A percentile compares a stretch with the other conserved stretches of the same genome.
These are phyloP conservation scores for Acanthococcus lagerstroemiae DNA, from an alignment of 2,888 invertebrate genomes.

Conservation along the genomic window DNA sequence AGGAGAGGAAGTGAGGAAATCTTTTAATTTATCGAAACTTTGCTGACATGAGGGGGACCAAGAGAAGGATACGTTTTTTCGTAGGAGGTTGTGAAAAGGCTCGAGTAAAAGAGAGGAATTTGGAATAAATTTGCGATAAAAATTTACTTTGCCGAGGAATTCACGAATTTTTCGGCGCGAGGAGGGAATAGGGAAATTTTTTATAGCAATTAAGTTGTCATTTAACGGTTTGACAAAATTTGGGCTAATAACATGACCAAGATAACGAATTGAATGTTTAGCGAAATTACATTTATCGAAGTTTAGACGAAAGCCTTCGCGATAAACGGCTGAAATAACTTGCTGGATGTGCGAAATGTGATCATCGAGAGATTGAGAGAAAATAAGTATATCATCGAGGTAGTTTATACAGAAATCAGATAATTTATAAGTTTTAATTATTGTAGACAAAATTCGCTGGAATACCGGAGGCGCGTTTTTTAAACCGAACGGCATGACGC, in stretches of 20 bases:
- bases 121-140: constrained; percentile 25
- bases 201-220: constrained; percentile 19
- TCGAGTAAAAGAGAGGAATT: constrained; percentile 3
- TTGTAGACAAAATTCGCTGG: no score
- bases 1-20: constrained; percentile 30
- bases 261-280: background rate
- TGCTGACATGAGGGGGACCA: constrained; percentile 34
- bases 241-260: constrained; percentile 16
- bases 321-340: constrained; percentile 34
- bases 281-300: constrained; percentile 19
- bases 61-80: constrained; percentile 32
- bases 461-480: constrained; percentile 16
- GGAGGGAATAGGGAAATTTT: constrained; percentile 13
- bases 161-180: constrained; percentile 15
- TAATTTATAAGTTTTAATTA: no score
- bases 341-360: constrained; percentile 33
- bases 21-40: constrained; percentile 24
- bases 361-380: constrained; percentile 35
- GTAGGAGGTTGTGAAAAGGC: constrained; percentile 21
- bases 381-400: no score
- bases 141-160: constrained; percentile 28
- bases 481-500: constrained; percentile 9
- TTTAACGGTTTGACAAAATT: constrained; percentile 18
- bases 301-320: constrained; percentile 17
- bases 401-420: no score